phyloP scores from a whole-genome alignment of 2,113 vertebrate genomes.

The Cryptomyrus ogoouensis region DNA sequence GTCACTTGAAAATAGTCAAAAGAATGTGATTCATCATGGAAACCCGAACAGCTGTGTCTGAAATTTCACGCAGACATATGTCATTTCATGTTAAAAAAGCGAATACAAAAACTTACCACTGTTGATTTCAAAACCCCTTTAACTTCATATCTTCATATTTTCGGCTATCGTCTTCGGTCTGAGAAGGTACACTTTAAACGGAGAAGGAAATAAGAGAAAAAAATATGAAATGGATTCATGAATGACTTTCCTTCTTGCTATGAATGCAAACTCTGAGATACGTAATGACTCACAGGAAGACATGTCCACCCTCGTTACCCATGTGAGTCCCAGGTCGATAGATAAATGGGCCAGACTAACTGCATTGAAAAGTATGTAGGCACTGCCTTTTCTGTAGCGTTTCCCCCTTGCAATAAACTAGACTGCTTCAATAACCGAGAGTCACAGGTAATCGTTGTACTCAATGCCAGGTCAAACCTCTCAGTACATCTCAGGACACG shows the following conservation, averaged over 20 bases:
- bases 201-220: conserved; percentile 39
- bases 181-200: conserved; percentile 46
- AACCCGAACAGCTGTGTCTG: neutral
- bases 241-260: conserved; percentile 49
- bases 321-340: conserved; percentile 15
- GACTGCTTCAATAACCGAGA: neutral
- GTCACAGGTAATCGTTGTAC: neutral
- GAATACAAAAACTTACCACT: conserved; percentile 46
- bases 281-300: conserved; percentile 39
- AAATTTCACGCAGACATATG: neutral
- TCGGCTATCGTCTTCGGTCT: conserved; percentile 34
- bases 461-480: neutral
- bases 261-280: neutral
- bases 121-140: conserved; percentile 61
- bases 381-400: conserved; percentile 41
- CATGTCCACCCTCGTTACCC: neutral
- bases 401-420: conserved; percentile 46
- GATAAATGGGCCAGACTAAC: conserved; percentile 49
- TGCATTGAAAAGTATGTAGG: conserved; percentile 54
- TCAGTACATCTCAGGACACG: neutral
- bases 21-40: neutral
- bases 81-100: neutral
- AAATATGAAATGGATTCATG: conserved; percentile 48
- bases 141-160: conserved; percentile 63
- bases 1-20: neutral